Conservation (phyloP, 2,797 vertebrate genomes). For the Ambastaia sidthimunki region DNA sequence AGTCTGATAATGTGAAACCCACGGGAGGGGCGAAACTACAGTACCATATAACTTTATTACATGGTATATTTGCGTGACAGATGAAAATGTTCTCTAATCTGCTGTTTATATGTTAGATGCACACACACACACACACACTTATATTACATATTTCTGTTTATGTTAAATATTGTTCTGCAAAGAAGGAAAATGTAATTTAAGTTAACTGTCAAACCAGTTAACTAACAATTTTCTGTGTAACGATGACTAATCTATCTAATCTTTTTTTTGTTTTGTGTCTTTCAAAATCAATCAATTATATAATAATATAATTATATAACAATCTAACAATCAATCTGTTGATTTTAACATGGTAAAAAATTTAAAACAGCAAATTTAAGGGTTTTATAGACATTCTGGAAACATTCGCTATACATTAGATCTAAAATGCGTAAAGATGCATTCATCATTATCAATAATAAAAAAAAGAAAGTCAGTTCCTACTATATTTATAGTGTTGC, state of each 20-base stretch:
- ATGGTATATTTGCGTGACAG: background rate
- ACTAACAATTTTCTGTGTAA: too few species aligned
- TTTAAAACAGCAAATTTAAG: too few species aligned
- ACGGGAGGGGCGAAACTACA: slow-evolving; percentile 36
- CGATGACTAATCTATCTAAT: too few species aligned
- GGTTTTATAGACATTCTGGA: too few species aligned
- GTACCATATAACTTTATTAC: slow-evolving; percentile 46
- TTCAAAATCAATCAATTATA: too few species aligned
- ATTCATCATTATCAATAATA: too few species aligned
- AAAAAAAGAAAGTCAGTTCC: background rate
- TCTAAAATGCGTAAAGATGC: background rate
- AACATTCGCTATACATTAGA: background rate
- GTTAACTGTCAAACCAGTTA: background rate
- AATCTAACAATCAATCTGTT: background rate
- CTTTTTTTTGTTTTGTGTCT: too few species aligned
- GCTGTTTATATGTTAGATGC: too few species aligned
- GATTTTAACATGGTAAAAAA: background rate
- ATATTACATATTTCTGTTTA: background rate
- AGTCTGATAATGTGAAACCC: slow-evolving; percentile 35
- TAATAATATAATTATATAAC: too few species aligned
- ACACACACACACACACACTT: too few species aligned
- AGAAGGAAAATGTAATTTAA: background rate
- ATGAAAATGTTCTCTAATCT: background rate
- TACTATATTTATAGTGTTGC: background rate
- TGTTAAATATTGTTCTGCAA: background rate